These are phyloP conservation scores for Drosophila bipectinata DNA, from an alignment of 1,140 invertebrate genomes.

Conservation along the genomic window DNA sequence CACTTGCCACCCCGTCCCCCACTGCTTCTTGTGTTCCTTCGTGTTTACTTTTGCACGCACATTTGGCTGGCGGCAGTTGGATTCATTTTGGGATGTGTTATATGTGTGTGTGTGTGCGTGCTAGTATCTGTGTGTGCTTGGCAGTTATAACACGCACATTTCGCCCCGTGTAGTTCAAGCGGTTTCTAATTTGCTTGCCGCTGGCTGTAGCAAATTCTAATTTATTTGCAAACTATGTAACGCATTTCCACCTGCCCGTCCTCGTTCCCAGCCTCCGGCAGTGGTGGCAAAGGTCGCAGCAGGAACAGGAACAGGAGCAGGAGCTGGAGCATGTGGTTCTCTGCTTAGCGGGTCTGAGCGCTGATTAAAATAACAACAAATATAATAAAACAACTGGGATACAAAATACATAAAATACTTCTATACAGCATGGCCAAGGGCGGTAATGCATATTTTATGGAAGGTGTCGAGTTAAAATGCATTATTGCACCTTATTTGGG, in stretches of 20 bases:
- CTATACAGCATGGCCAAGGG: conserved; percentile 1
- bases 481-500: not conserved
- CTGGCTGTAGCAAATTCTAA: conserved; percentile 76
- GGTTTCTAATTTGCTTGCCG: conserved; percentile 75
- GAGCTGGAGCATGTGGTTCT: not conserved
- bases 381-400: conserved; percentile 5
- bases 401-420: conserved; percentile 12
- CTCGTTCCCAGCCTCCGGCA: conserved; percentile 7
- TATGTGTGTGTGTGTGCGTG: conserved; percentile 15
- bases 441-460: not conserved
- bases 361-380: conserved; percentile 44
- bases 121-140: conserved; percentile 22
- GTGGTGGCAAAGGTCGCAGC: conserved; percentile 41
- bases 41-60: conserved; percentile 63
- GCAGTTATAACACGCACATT: conserved; percentile 71
- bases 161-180: conserved; percentile 56
- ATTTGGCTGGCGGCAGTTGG: conserved; percentile 47
- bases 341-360: conserved; percentile 22
- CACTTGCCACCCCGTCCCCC: not conserved
- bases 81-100: conserved; percentile 44
- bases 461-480: conserved; percentile 2
- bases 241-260: conserved; percentile 5
- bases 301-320: conserved; percentile 30
- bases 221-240: conserved; percentile 77
- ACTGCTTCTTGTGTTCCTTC: conserved; percentile 15